Evolutionary conservation across 2,888 invertebrate genomes (phyloP), one percentile per base, ranked within the genome.

Genomic region (Heliconius sara): DNA sequence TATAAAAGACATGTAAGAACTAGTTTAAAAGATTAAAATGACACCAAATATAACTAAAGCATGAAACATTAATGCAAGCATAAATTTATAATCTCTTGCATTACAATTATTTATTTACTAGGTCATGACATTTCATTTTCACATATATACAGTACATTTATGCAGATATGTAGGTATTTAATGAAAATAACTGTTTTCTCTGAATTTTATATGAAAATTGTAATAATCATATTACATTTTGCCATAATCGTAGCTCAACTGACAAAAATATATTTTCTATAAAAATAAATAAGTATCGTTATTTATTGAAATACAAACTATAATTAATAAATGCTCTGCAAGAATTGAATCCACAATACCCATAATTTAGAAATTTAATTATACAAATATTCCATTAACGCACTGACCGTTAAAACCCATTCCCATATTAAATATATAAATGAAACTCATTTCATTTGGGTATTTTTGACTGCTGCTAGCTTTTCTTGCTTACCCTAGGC

Each of bases 401-500:
- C 57, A 57, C 72, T 63, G n/a, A 10, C 34, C 63, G 16, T 52
- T 71, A 63, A 74, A 63, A 63, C 30, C 25, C 25, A 60, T 52
- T 74, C 27, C 16, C 22, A 25, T 39, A 39, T 63, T 63, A 34
- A 60, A 25, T 60, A 74, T 12, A 73, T 74, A 60, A 43, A 43
- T 43, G 60, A n/a, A n/a, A n/a, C n/a, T n/a, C n/a, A 16, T 13
- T 47, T 47, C 0, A 47, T 47, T 47, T 47, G 4, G 16, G 13
- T 47, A 16, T 13, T 47, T 13, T 47, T 47, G 16, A 16, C 47
- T 47, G 47, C 47, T 47, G 3, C 47, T 47, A 12, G 16, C 47
- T 47, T 47, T 47, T 16, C 47, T 12, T 47, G 16, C 47, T 3
- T 47, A 47, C 16, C 12, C 2, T 47, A 47, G 13, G 47, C 47